Evolutionary conservation across 2,888 invertebrate species (phyloP).

Genomic region (Tillus elongatus): DNA sequence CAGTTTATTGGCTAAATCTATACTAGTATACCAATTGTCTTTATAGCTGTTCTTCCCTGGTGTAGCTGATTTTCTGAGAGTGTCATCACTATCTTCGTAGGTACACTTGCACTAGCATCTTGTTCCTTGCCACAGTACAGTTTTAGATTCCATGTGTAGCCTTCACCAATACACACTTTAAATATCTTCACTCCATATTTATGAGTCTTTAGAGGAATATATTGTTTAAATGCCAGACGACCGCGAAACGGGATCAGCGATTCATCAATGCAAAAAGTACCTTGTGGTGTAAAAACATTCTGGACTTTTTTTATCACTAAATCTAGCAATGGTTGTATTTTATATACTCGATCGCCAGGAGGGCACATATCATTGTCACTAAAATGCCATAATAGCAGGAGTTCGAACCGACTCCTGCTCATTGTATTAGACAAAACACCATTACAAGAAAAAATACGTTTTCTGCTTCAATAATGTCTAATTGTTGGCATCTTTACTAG

Average conservation of each 20-base stretch:
- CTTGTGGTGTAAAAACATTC: too few species aligned
- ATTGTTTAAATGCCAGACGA: conserved; percentile 4
- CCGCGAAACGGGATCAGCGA: conserved; percentile 10
- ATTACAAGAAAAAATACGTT: conserved; percentile 8
- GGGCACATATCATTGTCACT: conserved; percentile 14
- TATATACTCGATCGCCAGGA: conserved; percentile 9
- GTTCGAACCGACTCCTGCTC: conserved; percentile 18
- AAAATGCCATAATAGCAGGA: conserved; percentile 16
- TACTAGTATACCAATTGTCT: conserved; percentile 10
- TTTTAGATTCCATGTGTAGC: conserved; percentile 13
- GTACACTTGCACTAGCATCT: conserved; percentile 8
- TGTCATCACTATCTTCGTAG: conserved; percentile 12
- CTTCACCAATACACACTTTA: conserved; percentile 10
- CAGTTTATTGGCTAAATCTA: conserved; percentile 1
- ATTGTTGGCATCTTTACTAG: conserved; percentile 17
- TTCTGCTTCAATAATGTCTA: conserved; percentile 15
- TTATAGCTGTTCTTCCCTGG: conserved; percentile 10
- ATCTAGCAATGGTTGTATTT: conserved; percentile 12
- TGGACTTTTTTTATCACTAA: too few species aligned
- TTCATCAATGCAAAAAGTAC: conserved; percentile 14
- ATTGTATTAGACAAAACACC: conserved; percentile 15
- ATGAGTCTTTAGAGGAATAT: conserved; percentile 4
- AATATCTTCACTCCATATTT: conserved; percentile 14
- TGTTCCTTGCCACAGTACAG: conserved; percentile 11
- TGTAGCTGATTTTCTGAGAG: conserved; percentile 11